Evolutionary conservation across 2,113 vertebrate genomes (phyloP).

Genomic region (Vulpes ferrilata): DNA sequence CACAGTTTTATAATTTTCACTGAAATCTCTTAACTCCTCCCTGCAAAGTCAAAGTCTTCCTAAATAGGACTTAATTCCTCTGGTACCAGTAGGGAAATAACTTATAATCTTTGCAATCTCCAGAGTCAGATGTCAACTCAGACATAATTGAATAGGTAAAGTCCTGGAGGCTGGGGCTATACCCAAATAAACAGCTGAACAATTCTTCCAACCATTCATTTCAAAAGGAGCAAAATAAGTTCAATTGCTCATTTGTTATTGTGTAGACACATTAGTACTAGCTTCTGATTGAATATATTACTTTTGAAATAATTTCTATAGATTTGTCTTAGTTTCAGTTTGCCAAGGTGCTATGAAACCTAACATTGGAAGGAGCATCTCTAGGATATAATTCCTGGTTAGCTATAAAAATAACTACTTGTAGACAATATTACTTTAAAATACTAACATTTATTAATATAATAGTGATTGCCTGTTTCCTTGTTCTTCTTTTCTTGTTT

Average conservation of each 20-base stretch:
- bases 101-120: slow-evolving; percentile 74
- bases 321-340: not conserved
- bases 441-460: not conserved
- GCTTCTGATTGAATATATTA: not conserved
- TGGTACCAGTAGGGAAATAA: slow-evolving; percentile 77
- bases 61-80: slow-evolving; percentile 76
- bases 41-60: slow-evolving; percentile 75
- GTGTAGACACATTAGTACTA: not conserved
- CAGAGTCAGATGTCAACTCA: slow-evolving; percentile 61
- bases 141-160: slow-evolving; percentile 73
- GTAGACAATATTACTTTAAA: not conserved
- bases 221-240: not conserved
- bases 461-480: not conserved
- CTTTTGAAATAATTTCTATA: not conserved
- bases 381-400: not conserved
- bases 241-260: not conserved
- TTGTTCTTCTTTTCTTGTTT: not conserved
- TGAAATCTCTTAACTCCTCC: slow-evolving; percentile 81
- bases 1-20: slow-evolving; percentile 77
- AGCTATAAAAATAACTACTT: not conserved
- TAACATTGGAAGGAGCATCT: not conserved
- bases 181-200: slow-evolving; percentile 54
- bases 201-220: not conserved
- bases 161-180: slow-evolving; percentile 21
- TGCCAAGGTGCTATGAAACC: not conserved